Evolutionary conservation across 2,888 invertebrate genomes (phyloP).

Genomic region (Seira musarum): DNA sequence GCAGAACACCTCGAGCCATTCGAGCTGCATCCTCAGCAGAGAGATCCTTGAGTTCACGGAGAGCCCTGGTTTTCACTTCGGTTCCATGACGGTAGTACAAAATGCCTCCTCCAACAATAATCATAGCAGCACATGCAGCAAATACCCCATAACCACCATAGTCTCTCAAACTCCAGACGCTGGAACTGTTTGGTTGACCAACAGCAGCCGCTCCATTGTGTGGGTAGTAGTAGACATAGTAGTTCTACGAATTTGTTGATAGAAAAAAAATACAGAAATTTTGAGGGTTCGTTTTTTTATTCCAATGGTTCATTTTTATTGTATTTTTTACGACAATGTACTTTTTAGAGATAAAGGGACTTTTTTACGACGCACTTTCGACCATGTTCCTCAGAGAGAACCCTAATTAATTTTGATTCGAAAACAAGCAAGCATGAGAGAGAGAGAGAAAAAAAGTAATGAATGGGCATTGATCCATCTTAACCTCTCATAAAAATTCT

Average conservation of each 20-base stretch:
- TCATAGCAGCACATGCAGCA: constrained; percentile 49
- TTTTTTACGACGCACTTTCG: too few species aligned
- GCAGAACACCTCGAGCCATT: constrained; percentile 64
- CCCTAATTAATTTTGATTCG: too few species aligned
- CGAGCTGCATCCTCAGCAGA: constrained; percentile 64
- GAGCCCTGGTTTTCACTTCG: constrained; percentile 46
- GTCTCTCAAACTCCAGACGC: constrained; percentile 34
- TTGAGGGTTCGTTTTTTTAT: not conserved
- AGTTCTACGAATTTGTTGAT: constrained; percentile 45
- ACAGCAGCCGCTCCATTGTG: constrained; percentile 22
- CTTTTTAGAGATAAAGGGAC: too few species aligned
- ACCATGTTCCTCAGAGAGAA: too few species aligned
- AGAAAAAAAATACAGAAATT: not conserved
- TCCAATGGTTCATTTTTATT: too few species aligned
- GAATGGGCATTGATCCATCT: too few species aligned
- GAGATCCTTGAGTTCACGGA: constrained; percentile 66
- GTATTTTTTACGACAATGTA: too few species aligned
- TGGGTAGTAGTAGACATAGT: constrained; percentile 65
- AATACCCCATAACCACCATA: constrained; percentile 57
- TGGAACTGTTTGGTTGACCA: constrained; percentile 44
- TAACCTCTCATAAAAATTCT: too few species aligned
- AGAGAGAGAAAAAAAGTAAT: too few species aligned
- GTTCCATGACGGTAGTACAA: constrained; percentile 54
- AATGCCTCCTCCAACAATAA: constrained; percentile 58
- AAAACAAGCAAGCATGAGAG: too few species aligned